These are phyloP conservation scores for Plagodis pulveraria DNA, from an alignment of 2,888 invertebrate species.

Conservation along the genomic window DNA sequence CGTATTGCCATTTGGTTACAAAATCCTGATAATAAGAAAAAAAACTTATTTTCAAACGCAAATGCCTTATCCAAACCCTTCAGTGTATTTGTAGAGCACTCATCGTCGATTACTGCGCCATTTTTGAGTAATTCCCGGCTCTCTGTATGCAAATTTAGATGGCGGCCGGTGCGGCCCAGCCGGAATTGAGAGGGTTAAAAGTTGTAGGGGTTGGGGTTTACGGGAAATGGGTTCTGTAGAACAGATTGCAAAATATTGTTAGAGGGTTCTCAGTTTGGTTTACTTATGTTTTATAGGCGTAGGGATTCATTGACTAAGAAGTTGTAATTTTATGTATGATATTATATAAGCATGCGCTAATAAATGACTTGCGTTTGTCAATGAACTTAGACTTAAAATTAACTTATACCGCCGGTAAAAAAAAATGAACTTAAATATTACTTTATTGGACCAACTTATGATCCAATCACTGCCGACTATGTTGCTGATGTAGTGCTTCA, in stretches of 20 bases:
- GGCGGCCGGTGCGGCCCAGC: slow-evolving; percentile 31
- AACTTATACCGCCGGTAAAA: too few relatives aligned
- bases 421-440: too few relatives aligned
- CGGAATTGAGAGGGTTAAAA: slow-evolving; percentile 33
- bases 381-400: too few relatives aligned
- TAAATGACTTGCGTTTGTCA: too few relatives aligned
- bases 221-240: slow-evolving; percentile 10
- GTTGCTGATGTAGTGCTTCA: too few relatives aligned
- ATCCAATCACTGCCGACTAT: too few relatives aligned
- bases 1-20: background rate
- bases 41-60: background rate
- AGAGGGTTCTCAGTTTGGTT: background rate
- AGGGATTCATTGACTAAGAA: too few relatives aligned
- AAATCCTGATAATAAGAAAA: background rate
- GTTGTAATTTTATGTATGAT: too few relatives aligned
- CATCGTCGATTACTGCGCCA: slow-evolving; percentile 57
- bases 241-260: background rate
- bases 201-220: slow-evolving; percentile 14
- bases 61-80: slow-evolving; percentile 34
- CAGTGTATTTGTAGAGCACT: slow-evolving; percentile 30
- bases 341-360: too few relatives aligned
- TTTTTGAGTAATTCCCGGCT: slow-evolving; percentile 61
- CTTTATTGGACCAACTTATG: too few relatives aligned
- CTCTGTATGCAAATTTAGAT: slow-evolving; percentile 65
- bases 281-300: background rate